phyloP scores from a whole-genome alignment of 2,888 invertebrate genomes.

The Trisateles emortualis region DNA sequence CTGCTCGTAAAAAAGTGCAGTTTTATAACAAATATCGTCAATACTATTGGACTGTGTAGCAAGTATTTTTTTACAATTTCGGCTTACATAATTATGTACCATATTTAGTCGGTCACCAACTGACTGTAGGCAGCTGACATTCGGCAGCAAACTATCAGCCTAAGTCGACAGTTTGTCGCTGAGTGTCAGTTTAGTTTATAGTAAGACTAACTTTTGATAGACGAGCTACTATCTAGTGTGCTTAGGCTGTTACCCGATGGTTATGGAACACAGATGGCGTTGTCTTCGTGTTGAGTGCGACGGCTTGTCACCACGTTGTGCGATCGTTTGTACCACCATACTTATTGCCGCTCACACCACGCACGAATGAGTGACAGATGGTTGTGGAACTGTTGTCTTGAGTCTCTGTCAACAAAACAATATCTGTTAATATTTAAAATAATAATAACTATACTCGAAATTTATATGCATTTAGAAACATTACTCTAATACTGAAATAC shows the following conservation, averaged over 20 bases:
- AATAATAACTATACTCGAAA: too few species aligned
- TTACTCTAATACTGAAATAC: too few species aligned
- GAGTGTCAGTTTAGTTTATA: background rate
- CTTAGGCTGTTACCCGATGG: background rate
- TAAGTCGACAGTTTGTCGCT: slow-evolving; percentile 1
- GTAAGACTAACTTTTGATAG: background rate
- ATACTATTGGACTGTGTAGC: too few species aligned
- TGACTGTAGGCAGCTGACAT: too few species aligned
- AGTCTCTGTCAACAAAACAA: slow-evolving; percentile 54
- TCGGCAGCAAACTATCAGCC: slow-evolving; percentile 2
- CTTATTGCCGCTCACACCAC: slow-evolving; percentile 63
- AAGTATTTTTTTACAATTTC: too few species aligned
- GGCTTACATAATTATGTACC: too few species aligned
- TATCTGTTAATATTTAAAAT: too few species aligned
- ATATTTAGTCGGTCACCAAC: too few species aligned
- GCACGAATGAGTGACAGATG: slow-evolving; percentile 61
- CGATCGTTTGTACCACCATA: slow-evolving; percentile 60
- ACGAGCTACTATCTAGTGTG: background rate
- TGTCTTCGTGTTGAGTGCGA: slow-evolving; percentile 2
- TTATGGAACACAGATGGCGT: background rate
- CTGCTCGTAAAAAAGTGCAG: too few species aligned
- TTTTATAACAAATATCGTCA: too few species aligned
- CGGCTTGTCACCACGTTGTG: slow-evolving; percentile 24
- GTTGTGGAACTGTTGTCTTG: slow-evolving; percentile 49
- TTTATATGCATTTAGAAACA: too few species aligned